Percentiles rank a stretch among this genome's conserved stretches.
Conservation (phyloP, 2,797 vertebrate genomes). For the Myoxocephalus aenaeus region DNA sequence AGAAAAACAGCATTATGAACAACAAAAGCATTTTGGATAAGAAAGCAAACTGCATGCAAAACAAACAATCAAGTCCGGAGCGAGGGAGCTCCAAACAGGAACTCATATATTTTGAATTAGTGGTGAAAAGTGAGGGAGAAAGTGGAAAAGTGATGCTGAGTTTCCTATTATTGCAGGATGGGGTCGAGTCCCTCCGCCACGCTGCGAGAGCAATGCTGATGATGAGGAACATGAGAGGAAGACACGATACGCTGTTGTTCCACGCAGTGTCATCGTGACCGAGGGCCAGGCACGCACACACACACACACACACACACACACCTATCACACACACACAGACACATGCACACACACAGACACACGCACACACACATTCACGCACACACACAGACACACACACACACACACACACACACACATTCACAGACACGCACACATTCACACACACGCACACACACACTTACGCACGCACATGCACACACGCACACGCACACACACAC, state of each 20-base stretch:
- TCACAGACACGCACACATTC: neutral
- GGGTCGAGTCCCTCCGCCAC: constrained; percentile 41
- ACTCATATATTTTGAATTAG: constrained; percentile 67
- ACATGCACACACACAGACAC: constrained; percentile 17
- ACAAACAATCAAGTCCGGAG: constrained; percentile 41
- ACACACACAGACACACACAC: neutral
- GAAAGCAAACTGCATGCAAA: constrained; percentile 28
- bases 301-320: constrained; percentile 2
- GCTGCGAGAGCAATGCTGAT: constrained; percentile 67
- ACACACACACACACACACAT: constrained; percentile 1
- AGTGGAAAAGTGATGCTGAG: constrained; percentile 73
- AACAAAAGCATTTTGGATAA: constrained; percentile 20
- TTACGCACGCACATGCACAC: constrained; percentile 6
- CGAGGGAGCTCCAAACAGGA: constrained; percentile 59
- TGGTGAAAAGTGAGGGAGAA: constrained; percentile 58
- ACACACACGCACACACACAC: neutral
- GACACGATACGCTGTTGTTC: constrained; percentile 72
- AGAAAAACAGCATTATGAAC: constrained; percentile 8
- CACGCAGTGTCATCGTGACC: too few species aligned
- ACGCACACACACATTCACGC: neutral
- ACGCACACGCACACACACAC: constrained; percentile 17
- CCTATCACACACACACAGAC: too few species aligned
- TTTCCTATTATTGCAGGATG: constrained; percentile 80
- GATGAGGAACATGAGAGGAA: constrained; percentile 78
- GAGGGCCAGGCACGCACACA: too few species aligned